A percentile compares a stretch with the other conserved stretches of the same genome.
Evolutionary conservation across 2,888 invertebrate genomes (phyloP).

Genomic region (Dryobotodes eremita): DNA sequence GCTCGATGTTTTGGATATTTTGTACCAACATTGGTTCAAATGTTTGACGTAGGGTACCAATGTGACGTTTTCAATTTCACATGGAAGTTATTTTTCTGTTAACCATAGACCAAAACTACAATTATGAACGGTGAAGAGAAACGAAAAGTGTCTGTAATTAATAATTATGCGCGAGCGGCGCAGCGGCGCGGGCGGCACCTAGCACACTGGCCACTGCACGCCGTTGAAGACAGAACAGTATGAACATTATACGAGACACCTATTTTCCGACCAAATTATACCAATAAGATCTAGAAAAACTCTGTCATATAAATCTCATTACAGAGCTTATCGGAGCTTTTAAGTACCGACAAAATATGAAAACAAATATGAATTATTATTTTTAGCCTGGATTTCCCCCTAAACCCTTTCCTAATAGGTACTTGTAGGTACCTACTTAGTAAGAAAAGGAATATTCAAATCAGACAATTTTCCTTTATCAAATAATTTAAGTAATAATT

Average conservation of each 20-base stretch:
- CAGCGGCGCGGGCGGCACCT: no score
- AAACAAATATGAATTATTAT: neutral
- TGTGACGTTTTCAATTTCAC: neutral
- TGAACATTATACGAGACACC: neutral
- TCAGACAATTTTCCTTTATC: neutral
- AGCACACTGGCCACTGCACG: neutral
- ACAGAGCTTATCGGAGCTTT: neutral
- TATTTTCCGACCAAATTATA: neutral
- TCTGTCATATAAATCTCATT: neutral
- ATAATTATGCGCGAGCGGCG: neutral
- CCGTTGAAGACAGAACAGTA: neutral
- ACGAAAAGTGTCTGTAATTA: neutral
- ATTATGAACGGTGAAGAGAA: neutral
- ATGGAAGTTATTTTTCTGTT: neutral
- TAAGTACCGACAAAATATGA: neutral
- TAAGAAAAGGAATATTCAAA: neutral
- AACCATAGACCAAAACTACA: no score
- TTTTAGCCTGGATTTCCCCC: neutral
- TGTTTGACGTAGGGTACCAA: neutral
- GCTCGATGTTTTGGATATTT: constrained; percentile 15
- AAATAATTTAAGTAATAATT: constrained; percentile 6
- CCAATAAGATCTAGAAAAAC: constrained; percentile 7
- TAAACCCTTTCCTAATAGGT: neutral
- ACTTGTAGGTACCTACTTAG: neutral
- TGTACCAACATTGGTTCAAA: constrained; percentile 9